Evolutionary conservation across 1,140 invertebrate species (phyloP).

Genomic region (Drosophila kohkoa): DNA sequence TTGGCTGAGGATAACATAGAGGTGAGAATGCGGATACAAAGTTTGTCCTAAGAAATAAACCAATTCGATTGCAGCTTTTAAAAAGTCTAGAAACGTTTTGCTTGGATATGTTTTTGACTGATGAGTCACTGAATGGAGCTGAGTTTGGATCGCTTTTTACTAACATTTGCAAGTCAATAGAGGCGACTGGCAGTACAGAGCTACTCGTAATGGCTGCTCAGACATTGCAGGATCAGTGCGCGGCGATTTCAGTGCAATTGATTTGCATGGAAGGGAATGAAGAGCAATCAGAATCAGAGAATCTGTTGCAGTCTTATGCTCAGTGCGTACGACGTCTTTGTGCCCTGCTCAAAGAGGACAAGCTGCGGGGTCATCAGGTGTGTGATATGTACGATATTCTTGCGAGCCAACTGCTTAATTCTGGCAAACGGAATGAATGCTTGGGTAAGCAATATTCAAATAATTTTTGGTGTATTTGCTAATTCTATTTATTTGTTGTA

Average conservation of each 20-base stretch:
- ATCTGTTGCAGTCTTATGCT: slow-evolving; percentile 32
- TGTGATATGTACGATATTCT: slow-evolving; percentile 37
- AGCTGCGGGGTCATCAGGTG: slow-evolving; percentile 27
- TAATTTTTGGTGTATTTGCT: neutral
- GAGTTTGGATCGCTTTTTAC: slow-evolving; percentile 43
- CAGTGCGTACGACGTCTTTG: slow-evolving; percentile 35
- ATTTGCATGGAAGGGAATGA: neutral
- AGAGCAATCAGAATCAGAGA: neutral
- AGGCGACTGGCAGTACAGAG: slow-evolving; percentile 43
- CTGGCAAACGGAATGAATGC: neutral
- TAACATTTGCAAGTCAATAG: slow-evolving; percentile 39
- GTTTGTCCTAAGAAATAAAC: too few species aligned
- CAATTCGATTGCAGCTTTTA: slow-evolving; percentile 35
- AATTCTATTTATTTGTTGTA: neutral
- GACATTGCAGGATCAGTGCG: slow-evolving; percentile 27
- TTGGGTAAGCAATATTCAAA: slow-evolving; percentile 32
- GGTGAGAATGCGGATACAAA: neutral
- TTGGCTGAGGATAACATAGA: slow-evolving; percentile 1
- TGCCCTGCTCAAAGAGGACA: slow-evolving; percentile 36
- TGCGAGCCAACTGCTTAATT: slow-evolving; percentile 28
- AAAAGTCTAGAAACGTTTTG: slow-evolving; percentile 31
- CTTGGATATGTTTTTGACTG: slow-evolving; percentile 39
- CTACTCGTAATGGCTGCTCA: slow-evolving; percentile 17
- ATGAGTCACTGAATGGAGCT: slow-evolving; percentile 36
- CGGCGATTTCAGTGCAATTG: slow-evolving; percentile 12